Base-by-base conservation (phyloP, 2,113 vertebrate genomes). In the Prunella himalayana region DNA sequence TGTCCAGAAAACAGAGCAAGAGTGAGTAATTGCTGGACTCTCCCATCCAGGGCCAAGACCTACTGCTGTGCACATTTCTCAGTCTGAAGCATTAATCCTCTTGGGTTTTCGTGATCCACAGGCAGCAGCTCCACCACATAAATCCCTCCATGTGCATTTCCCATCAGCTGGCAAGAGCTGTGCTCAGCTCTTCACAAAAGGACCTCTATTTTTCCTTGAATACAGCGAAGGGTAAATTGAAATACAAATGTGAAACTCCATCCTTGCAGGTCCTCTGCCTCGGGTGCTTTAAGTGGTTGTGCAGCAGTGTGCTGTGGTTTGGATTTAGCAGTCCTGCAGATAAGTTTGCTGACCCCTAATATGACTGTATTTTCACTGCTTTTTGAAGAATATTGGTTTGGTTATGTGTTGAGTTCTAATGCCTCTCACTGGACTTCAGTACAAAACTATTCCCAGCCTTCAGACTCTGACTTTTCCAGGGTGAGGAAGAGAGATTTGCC, bases 221-320 rank as follows among this genome's bases (percentile, higher is more conserved):
- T 56, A 37, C 0, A 0, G 31, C 33, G 50, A 41, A 65, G 54
- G 57, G 24, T 39, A 54, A 72, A 44, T 63, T 72, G 68, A 94
- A 91, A 88, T 57, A 47, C 17, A 59, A 88, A 30, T 23, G 64
- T 78, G 54, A 75, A 78, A 24, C 17, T 6, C 27, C 35, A 35
- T 11, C 39, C 33, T 82, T 57, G 39, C 42, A 73, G 63, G 15
- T 17, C 14, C 15, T 79, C 35, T 4, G 5, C 50, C 63, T 80
- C 0, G 0, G 35, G 19, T 2, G 1, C 21, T 76, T 68, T 68
- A 7, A 50, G 31, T 3, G 0, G 37, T 41, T 65, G 14, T 47
- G 54, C 10, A 69, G 23, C n/a, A 42, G 15, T 6, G 28, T 85
- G 59, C n/a, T 60, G 21, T 50, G 25, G 15, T 75, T 87, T 94